Evolutionary conservation across 2,797 vertebrate genomes (phyloP).

Genomic region (Malacoctenus gilli): DNA sequence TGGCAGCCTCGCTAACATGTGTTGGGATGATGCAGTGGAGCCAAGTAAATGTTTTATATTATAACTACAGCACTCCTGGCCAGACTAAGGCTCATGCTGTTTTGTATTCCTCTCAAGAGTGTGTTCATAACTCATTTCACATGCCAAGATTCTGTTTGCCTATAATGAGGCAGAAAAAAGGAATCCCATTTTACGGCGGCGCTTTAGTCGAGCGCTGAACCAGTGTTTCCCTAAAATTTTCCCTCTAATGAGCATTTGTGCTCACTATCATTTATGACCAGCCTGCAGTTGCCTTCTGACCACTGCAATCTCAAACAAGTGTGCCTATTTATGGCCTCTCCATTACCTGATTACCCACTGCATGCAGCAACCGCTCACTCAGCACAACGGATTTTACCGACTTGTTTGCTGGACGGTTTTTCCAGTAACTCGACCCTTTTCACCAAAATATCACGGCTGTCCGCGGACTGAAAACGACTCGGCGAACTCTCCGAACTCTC

Average conservation of each 20-base stretch:
- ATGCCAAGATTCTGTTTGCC: slow-evolving; percentile 87
- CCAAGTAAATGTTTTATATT: slow-evolving; percentile 97
- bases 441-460: too few species aligned
- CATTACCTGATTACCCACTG: slow-evolving; percentile 56
- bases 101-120: slow-evolving; percentile 87
- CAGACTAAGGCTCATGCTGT: slow-evolving; percentile 87
- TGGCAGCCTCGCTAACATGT: slow-evolving; percentile 92
- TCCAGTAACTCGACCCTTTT: slow-evolving; percentile 11
- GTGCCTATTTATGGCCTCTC: slow-evolving; percentile 52
- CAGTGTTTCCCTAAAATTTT: slow-evolving; percentile 67
- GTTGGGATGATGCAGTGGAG: slow-evolving; percentile 88
- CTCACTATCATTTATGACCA: slow-evolving; percentile 70
- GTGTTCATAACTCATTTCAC: slow-evolving; percentile 88
- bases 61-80: slow-evolving; percentile 86
- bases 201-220: slow-evolving; percentile 62
- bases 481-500: too few species aligned
- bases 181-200: slow-evolving; percentile 70
- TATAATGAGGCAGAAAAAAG: slow-evolving; percentile 78
- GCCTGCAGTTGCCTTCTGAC: slow-evolving; percentile 47
- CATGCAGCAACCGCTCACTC: slow-evolving; percentile 21
- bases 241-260: slow-evolving; percentile 77
- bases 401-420: slow-evolving; percentile 17
- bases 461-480: too few species aligned
- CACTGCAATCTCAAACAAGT: slow-evolving; percentile 43
- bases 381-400: slow-evolving; percentile 51